Percentiles rank a stretch among this genome's conserved stretches.
Evolutionary conservation across 2,797 vertebrate species (phyloP).

Genomic region (Sternarchorhynchus goeldii): DNA sequence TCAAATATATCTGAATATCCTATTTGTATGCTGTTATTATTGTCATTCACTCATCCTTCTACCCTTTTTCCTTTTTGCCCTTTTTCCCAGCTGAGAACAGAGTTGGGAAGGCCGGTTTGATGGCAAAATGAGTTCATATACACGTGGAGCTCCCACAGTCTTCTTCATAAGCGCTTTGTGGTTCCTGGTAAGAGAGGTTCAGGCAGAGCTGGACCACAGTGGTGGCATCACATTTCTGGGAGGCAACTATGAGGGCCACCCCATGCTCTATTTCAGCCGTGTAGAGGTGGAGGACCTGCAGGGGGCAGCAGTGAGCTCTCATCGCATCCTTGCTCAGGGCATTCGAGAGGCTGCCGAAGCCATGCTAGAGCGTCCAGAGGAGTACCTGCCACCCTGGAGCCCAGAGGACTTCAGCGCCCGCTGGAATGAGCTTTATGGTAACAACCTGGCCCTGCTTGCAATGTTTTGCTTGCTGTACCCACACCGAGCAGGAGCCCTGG

Average conservation of each 20-base stretch:
- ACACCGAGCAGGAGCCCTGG: conserved; percentile 86
- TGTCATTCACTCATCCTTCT: background rate
- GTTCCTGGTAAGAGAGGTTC: conserved; percentile 70
- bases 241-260: conserved; percentile 91
- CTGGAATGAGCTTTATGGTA: conserved; percentile 98
- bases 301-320: conserved; percentile 76
- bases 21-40: no score
- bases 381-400: conserved; percentile 95
- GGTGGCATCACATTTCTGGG: conserved; percentile 87
- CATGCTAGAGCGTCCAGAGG: conserved; percentile 88
- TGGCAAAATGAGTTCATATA: conserved; percentile 96
- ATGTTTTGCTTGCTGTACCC: conserved; percentile 97
- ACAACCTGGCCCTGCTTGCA: conserved; percentile 94
- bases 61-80: conserved; percentile 36
- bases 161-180: conserved; percentile 91
- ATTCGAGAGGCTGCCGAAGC: conserved; percentile 85
- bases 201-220: conserved; percentile 70
- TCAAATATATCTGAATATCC: no score
- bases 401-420: conserved; percentile 89
- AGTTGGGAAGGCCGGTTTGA: conserved; percentile 83
- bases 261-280: conserved; percentile 92
- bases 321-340: conserved; percentile 80
- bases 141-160: conserved; percentile 93
- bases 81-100: conserved; percentile 69
- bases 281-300: conserved; percentile 83